Conservation (phyloP, 2,797 vertebrate genomes). For the Poliocrania exsul region DNA sequence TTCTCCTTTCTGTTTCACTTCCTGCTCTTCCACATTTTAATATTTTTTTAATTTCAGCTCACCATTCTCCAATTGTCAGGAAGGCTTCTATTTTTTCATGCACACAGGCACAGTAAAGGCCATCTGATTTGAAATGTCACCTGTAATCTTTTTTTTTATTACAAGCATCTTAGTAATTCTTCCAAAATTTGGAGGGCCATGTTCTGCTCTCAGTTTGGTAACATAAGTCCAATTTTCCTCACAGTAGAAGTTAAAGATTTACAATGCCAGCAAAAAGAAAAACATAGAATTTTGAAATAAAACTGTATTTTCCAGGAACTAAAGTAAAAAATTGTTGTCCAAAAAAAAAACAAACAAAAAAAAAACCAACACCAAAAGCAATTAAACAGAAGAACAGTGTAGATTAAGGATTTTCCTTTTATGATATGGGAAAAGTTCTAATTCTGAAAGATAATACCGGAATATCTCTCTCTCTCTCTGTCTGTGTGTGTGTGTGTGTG, state of each 20-base stretch:
- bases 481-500: neutral
- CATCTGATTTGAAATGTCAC: neutral
- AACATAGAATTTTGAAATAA: neutral
- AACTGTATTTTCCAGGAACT: neutral
- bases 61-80: neutral
- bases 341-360: neutral
- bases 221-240: neutral
- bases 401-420: neutral
- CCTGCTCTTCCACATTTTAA: neutral
- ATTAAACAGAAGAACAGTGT: neutral
- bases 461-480: too few species aligned
- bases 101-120: neutral
- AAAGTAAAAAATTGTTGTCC: neutral
- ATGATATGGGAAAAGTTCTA: neutral
- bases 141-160: neutral
- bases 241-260: neutral
- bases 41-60: neutral
- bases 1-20: neutral
- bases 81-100: neutral
- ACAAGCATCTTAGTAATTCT: neutral
- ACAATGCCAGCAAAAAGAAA: neutral
- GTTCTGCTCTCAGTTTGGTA: neutral
- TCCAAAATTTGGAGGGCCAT: neutral
- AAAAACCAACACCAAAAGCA: neutral
- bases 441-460: neutral